Evolutionary conservation across 2,888 invertebrate species (phyloP).

Genomic region (Agrypnus murinus): DNA sequence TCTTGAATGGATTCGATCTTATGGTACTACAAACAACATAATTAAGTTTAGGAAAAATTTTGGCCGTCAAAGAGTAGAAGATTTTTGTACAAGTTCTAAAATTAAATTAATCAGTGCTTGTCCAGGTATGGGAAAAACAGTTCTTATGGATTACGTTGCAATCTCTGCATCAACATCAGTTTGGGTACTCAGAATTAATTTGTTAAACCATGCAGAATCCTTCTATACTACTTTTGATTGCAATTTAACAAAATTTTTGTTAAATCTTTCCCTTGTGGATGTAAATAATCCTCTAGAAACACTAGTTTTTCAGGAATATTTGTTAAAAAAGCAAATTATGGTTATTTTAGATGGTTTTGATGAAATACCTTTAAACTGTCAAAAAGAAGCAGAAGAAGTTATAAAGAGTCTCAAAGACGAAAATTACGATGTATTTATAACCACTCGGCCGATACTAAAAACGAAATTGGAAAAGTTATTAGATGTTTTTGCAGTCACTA

Average conservation of each 20-base stretch:
- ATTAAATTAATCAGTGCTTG: background rate
- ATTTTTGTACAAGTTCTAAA: background rate
- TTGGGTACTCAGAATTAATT: constrained; percentile 20
- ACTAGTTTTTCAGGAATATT: no score
- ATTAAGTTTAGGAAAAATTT: background rate
- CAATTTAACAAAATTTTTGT: background rate
- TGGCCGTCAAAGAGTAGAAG: no score
- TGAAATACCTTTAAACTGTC: constrained; percentile 11
- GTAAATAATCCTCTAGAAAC: no score
- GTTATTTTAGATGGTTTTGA: constrained; percentile 31
- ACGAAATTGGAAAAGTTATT: constrained; percentile 4
- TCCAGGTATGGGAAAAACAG: constrained; percentile 33
- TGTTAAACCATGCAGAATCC: background rate
- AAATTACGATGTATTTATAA: constrained; percentile 2
- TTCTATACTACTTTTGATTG: background rate
- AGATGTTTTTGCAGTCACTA: constrained; percentile 2
- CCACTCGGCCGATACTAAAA: constrained; percentile 27
- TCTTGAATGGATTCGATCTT: background rate
- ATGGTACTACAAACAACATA: background rate
- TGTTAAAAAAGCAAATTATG: background rate
- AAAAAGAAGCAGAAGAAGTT: background rate
- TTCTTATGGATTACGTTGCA: constrained; percentile 15
- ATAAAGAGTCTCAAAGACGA: background rate
- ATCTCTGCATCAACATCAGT: background rate
- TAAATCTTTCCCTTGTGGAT: background rate